Evolutionary conservation across 2,888 invertebrate genomes (phyloP).

Genomic region (Xanthia togata): DNA sequence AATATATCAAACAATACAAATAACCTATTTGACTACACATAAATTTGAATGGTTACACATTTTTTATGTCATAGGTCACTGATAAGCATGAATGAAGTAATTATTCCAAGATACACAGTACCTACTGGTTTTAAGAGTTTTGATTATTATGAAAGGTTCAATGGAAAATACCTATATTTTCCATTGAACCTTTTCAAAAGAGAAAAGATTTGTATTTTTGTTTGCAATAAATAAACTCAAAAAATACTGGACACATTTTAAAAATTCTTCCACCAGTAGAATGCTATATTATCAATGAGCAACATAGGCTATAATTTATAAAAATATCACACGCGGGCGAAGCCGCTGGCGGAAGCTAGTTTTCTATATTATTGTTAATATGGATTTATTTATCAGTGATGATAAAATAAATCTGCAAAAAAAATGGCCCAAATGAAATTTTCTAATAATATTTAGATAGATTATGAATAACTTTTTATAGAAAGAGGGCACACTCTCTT

Average conservation of each 20-base stretch:
- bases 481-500: not conserved
- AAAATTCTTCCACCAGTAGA: too few relatives aligned
- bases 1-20: not conserved
- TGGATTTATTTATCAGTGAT: too few relatives aligned
- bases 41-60: not conserved
- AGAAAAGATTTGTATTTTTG: too few relatives aligned
- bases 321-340: too few relatives aligned
- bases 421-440: not conserved
- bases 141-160: not conserved
- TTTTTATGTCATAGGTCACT: conserved; percentile 27
- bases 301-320: too few relatives aligned
- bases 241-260: too few relatives aligned
- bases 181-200: too few relatives aligned
- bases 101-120: conserved; percentile 1
- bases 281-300: too few relatives aligned
- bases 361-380: too few relatives aligned
- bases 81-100: conserved; percentile 15
- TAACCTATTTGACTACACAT: not conserved
- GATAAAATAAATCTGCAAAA: too few relatives aligned
- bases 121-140: not conserved
- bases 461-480: not conserved
- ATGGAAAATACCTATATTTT: not conserved
- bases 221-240: too few relatives aligned
- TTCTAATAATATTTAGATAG: not conserved
- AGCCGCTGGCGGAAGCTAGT: too few relatives aligned